A percentile compares a stretch with the other conserved stretches of the same genome.
Evolutionary conservation across 1,140 invertebrate genomes (phyloP).

Genomic region (Drosophila nasuta): DNA sequence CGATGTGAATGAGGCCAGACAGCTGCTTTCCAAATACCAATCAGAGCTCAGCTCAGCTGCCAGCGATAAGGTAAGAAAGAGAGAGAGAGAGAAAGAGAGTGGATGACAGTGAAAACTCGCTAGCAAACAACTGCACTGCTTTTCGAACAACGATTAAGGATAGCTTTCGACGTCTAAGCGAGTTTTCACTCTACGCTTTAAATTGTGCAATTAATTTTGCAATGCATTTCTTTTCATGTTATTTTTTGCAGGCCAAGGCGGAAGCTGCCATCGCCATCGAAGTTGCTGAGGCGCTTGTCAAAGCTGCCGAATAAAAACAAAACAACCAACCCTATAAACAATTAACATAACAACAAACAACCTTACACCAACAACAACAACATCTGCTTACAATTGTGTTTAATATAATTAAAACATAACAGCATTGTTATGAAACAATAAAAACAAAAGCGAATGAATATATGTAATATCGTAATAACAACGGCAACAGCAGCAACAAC

Average conservation of each 20-base stretch:
- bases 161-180: too few species aligned
- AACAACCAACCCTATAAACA: constrained; percentile 22
- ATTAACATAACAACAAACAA: constrained; percentile 30
- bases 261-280: constrained; percentile 98
- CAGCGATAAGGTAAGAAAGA: constrained; percentile 88
- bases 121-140: not conserved
- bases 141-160: too few species aligned
- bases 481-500: constrained; percentile 30
- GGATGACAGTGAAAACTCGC: not conserved
- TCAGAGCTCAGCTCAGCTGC: constrained; percentile 91
- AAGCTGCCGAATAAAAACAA: constrained; percentile 89
- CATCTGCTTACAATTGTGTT: constrained; percentile 58
- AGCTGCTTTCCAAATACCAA: constrained; percentile 94
- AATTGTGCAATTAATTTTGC: not conserved
- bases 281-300: constrained; percentile 96
- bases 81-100: not conserved
- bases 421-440: constrained; percentile 77
- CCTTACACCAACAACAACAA: constrained; percentile 37
- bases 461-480: constrained; percentile 63
- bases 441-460: constrained; percentile 66
- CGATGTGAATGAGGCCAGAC: constrained; percentile 92
- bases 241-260: constrained; percentile 89
- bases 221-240: not conserved
- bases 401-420: constrained; percentile 71
- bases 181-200: too few species aligned